These are phyloP conservation scores for Lethenteron reissneri DNA, from an alignment of 2,113 vertebrate species.

Conservation along the genomic window DNA sequence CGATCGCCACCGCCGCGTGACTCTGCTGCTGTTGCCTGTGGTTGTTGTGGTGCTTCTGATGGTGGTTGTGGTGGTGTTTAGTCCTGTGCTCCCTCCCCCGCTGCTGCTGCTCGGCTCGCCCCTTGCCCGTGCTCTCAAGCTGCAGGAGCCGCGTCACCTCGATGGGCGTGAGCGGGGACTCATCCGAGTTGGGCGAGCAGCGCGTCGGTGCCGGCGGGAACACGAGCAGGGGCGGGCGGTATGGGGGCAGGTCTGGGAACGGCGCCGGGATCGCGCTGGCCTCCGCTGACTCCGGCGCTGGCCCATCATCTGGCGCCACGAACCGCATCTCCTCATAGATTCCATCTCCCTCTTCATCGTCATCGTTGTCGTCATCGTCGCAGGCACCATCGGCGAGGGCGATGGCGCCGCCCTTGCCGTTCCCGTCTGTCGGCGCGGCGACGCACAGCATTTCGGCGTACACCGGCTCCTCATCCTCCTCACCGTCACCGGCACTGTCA, in stretches of 20 bases:
- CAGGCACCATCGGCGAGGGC: too few species aligned
- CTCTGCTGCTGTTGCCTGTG: too few species aligned
- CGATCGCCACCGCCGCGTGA: too few species aligned
- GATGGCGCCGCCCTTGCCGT: too few species aligned
- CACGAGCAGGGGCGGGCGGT: conserved; percentile 59
- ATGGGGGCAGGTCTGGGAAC: conserved; percentile 75
- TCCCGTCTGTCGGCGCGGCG: conserved; percentile 35
- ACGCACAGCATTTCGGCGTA: conserved; percentile 96
- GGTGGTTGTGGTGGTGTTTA: too few species aligned
- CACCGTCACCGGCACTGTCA: conserved; percentile 24
- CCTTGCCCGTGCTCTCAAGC: conserved; percentile 26
- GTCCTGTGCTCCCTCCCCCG: too few species aligned
- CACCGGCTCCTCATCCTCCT: conserved; percentile 59
- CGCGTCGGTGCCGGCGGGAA: conserved; percentile 70
- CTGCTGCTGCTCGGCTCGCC: too few species aligned
- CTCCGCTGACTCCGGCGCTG: conserved; percentile 43
- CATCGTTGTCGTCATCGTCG: too few species aligned
- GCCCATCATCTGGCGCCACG: conserved; percentile 49
- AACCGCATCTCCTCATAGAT: conserved; percentile 98
- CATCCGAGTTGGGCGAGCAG: conserved; percentile 80
- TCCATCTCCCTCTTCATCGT: conserved; percentile 59
- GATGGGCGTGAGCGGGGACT: conserved; percentile 75
- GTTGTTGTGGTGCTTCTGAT: too few species aligned
- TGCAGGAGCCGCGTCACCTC: conserved; percentile 65
- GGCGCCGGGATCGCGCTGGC: conserved; percentile 72